phyloP scores from a whole-genome alignment of 2,888 invertebrate species.

The Ichneumoninae sp. region DNA sequence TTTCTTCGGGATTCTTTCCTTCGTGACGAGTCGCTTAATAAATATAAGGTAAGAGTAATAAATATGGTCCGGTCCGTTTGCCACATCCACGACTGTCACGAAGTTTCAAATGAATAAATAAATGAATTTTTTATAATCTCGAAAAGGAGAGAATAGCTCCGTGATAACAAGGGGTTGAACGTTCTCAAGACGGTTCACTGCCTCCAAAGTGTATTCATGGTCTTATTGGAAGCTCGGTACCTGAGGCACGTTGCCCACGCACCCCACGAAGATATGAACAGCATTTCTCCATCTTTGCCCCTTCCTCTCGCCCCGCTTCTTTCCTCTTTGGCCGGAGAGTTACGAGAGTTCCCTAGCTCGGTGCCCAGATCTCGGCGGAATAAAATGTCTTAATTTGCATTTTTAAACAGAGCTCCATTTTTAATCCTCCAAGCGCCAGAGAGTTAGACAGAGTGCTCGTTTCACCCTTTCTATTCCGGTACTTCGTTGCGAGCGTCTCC shows the following conservation, averaged over 20 bases:
- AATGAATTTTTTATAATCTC: neutral
- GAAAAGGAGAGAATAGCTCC: neutral
- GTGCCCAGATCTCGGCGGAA: slow-evolving; percentile 71
- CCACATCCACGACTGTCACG: neutral
- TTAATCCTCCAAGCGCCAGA: slow-evolving; percentile 66
- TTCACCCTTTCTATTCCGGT: slow-evolving; percentile 62
- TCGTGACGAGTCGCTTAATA: neutral
- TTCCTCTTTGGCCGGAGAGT: slow-evolving; percentile 25
- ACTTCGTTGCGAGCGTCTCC: slow-evolving; percentile 46
- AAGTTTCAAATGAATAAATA: neutral
- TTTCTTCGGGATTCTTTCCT: neutral
- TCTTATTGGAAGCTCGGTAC: slow-evolving; percentile 68
- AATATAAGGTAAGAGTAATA: neutral
- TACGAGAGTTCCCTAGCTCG: slow-evolving; percentile 19
- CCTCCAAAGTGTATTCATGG: slow-evolving; percentile 68
- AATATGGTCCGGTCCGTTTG: neutral
- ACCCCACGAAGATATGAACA: slow-evolving; percentile 66
- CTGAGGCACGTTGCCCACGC: slow-evolving; percentile 61
- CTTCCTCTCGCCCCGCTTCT: neutral
- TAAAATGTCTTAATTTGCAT: slow-evolving; percentile 79
- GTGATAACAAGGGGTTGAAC: slow-evolving; percentile 51
- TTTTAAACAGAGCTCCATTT: slow-evolving; percentile 74
- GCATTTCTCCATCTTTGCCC: slow-evolving; percentile 51
- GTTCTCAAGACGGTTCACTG: slow-evolving; percentile 60
- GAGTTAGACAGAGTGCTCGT: slow-evolving; percentile 58